Percentiles rank a stretch among this genome's conserved stretches.
Conservation (phyloP, 2,888 invertebrate species). For the Trisateles emortualis region DNA sequence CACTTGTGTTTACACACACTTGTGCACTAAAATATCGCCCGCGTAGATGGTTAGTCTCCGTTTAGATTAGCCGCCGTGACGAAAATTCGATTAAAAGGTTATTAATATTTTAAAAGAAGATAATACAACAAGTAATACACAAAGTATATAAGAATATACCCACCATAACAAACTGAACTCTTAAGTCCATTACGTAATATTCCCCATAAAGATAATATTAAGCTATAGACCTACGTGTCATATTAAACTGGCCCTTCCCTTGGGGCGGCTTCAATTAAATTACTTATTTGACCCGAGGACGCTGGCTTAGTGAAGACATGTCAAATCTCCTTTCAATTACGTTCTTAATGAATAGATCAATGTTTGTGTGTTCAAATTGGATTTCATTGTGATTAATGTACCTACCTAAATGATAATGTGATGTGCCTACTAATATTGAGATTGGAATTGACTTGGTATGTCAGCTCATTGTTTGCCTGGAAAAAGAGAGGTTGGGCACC, state of each 20-base stretch:
- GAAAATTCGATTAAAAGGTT: no score
- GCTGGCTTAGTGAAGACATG: slow-evolving; percentile 55
- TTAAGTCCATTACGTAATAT: no score
- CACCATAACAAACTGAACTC: no score
- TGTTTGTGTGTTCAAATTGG: slow-evolving; percentile 47
- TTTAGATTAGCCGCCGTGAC: no score
- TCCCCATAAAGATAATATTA: no score
- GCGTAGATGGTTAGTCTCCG: no score
- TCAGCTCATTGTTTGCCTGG: background rate
- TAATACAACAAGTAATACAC: no score
- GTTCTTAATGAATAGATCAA: slow-evolving; percentile 50
- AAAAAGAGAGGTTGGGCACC: background rate
- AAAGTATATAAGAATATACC: no score
- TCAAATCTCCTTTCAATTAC: slow-evolving; percentile 69
- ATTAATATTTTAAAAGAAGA: no score
- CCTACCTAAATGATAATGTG: slow-evolving; percentile 38
- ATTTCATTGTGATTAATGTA: slow-evolving; percentile 46
- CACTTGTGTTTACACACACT: no score
- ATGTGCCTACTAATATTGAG: slow-evolving; percentile 40
- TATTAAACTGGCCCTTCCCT: slow-evolving; percentile 59
- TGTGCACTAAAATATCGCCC: no score
- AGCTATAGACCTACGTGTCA: slow-evolving; percentile 51
- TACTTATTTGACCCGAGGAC: slow-evolving; percentile 66
- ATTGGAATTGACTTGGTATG: slow-evolving; percentile 15
- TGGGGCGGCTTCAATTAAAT: slow-evolving; percentile 65